Evolutionary conservation across 1,140 invertebrate species (phyloP), one percentile per base, ranked within the genome.

Genomic region (Drosophila persimilis): DNA sequence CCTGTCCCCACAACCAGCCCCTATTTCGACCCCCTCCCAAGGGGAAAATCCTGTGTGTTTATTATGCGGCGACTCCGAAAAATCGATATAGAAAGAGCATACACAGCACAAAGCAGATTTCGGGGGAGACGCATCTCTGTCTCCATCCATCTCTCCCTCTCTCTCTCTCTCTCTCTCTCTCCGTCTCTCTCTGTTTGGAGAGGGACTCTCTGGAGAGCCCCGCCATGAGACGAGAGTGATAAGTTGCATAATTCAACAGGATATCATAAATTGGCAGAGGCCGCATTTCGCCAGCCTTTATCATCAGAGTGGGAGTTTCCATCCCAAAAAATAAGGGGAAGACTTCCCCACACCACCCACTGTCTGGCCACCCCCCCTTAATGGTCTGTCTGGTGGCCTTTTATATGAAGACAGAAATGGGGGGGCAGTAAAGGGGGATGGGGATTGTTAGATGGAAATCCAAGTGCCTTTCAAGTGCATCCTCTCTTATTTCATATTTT

Each of bases 211-310:
- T 15, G 53, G 41, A 48, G 24, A 45, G 64, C n/a, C 41, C 22
- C 44, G 52, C 64, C 70, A 46, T 57, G 39, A 67, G 60, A 64
- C 60, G 71, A 58, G 51, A 63, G 60, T 86, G 83, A 86, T 86
- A 86, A 86, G 74, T 83, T 86, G 75, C 83, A 88, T 86, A 79
- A 83, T 88, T 86, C 64, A 86, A 66, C 83, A 86, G 83, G 83
- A 86, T 81, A 67, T 61, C 83, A 83, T 86, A 79, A 86, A 86
- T 60, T 70, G 51, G 55, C 70, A 63, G 51, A 86, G 47, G 63
- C 43, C 31, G 20, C 15, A 26, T 11, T 46, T 24, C 5, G 24
- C 26, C 8, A 15, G 41, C 17, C 52, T 77, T 73, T 78, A 73
- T 65, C 77, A 76, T 39, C 1, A 39, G 35, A 39, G 35, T 39